These are phyloP conservation scores for Erpobdella octoculata DNA, from an alignment of 2,888 invertebrate species.

Conservation along the genomic window DNA sequence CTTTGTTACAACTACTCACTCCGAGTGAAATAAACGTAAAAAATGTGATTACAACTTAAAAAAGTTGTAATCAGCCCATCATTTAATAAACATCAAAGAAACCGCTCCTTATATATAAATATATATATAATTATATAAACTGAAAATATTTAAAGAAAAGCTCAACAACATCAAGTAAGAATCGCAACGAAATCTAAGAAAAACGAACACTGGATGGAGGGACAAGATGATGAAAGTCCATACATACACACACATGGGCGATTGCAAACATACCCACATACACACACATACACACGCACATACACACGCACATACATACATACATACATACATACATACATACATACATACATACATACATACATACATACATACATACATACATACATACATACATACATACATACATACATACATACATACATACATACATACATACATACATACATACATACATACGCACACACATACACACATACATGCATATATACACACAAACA, in stretches of 20 bases:
- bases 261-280: slow-evolving; percentile 19
- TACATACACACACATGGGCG: slow-evolving; percentile 21
- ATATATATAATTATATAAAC: no score
- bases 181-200: background rate
- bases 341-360: slow-evolving; percentile 23
- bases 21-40: no score
- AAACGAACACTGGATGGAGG: background rate
- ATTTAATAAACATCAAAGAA: no score
- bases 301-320: slow-evolving; percentile 9
- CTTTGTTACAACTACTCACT: no score
- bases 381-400: slow-evolving; percentile 10
- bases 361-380: slow-evolving; percentile 16
- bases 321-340: slow-evolving; percentile 15
- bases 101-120: no score
- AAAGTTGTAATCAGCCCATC: no score
- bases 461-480: slow-evolving; percentile 27
- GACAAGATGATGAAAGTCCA: background rate
- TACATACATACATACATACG: slow-evolving; percentile 15
- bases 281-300: slow-evolving; percentile 24
- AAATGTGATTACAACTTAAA: no score
- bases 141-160: background rate
- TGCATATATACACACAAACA: slow-evolving; percentile 24
- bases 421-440: background rate
- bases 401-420: background rate
- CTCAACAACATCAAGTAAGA: background rate